Evolutionary conservation across 64 coral and sea anemone genomes (phyloP).

Genomic region (Montipora sp.): DNA sequence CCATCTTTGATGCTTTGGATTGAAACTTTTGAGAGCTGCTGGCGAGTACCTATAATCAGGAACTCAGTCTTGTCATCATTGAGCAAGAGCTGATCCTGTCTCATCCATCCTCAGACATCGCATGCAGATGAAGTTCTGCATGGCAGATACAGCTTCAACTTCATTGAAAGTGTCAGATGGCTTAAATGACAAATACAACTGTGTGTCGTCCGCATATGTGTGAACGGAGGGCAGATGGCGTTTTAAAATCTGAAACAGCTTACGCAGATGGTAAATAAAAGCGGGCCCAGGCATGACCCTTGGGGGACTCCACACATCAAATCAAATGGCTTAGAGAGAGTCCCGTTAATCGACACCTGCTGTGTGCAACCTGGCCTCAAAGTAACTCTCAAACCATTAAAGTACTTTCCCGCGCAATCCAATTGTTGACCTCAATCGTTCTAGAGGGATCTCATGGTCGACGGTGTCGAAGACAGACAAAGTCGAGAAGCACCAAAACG

Average conservation of each 20-base stretch:
- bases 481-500: no score
- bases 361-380: no score
- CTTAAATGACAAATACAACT: not conserved
- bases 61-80: slow-evolving; percentile 83
- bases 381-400: no score
- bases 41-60: slow-evolving; percentile 49
- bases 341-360: no score
- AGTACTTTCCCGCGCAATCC: no score
- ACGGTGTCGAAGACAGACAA: no score
- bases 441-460: no score
- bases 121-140: slow-evolving; percentile 34
- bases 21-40: slow-evolving; percentile 27
- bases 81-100: slow-evolving; percentile 47
- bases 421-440: no score
- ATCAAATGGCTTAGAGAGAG: no score
- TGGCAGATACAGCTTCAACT: slow-evolving; percentile 3
- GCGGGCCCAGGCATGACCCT: not conserved
- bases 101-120: slow-evolving; percentile 52
- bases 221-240: slow-evolving; percentile 19
- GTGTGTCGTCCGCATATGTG: not conserved
- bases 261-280: slow-evolving; percentile 41
- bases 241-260: slow-evolving; percentile 20
- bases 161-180: not conserved
- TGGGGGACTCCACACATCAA: no score
- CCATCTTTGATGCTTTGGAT: slow-evolving; percentile 18